A percentile compares a stretch with the other conserved stretches of the same genome.
Conservation (phyloP, 2,888 invertebrate genomes). For the Gari tellinella region DNA sequence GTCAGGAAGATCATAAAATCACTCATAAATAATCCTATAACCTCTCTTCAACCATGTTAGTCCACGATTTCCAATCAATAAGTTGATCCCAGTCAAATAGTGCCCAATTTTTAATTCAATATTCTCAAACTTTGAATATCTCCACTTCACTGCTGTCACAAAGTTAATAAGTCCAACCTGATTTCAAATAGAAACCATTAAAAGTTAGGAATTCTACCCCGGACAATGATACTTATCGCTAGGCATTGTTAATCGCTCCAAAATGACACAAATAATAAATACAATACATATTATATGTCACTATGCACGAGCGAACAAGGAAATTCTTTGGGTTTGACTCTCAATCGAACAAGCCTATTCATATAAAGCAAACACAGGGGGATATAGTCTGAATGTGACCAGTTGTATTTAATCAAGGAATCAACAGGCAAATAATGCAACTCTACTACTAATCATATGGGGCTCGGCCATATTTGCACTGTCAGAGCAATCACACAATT, state of each 20-base stretch:
- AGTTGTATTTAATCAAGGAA: constrained; percentile 3
- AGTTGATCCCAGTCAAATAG: no score
- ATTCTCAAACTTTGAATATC: no score
- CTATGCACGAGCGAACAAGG: constrained; percentile 24
- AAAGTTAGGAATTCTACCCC: background rate
- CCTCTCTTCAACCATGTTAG: background rate
- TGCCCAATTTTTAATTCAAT: no score
- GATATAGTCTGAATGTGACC: constrained; percentile 31
- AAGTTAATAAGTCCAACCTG: background rate
- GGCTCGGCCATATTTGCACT: no score
- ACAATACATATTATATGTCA: constrained; percentile 23
- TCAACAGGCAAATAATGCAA: background rate
- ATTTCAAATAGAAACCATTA: constrained; percentile 18
- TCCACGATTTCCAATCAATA: no score
- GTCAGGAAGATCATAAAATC: constrained; percentile 4
- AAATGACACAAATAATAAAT: constrained; percentile 13
- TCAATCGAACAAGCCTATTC: constrained; percentile 41
- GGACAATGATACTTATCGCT: constrained; percentile 1
- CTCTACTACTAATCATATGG: no score
- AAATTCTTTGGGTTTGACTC: constrained; percentile 25
- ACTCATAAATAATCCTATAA: background rate
- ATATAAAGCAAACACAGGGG: constrained; percentile 42
- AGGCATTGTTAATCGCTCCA: background rate
- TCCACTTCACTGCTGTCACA: no score
- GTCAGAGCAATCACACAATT: no score